phyloP scores from a whole-genome alignment of 2,113 vertebrate species.

The Crotophaga sulcirostris region DNA sequence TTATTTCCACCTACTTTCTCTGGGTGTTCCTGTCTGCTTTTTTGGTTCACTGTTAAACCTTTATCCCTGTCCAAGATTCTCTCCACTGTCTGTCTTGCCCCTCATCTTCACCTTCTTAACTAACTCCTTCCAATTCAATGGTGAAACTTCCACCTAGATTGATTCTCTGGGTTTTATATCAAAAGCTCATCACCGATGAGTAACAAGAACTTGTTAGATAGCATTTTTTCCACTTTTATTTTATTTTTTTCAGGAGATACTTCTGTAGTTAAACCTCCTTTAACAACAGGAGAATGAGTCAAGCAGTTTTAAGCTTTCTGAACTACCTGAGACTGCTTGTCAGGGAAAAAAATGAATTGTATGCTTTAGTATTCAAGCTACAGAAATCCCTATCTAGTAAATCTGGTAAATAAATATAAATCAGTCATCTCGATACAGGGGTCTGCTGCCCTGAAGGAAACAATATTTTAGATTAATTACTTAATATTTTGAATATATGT shows the following conservation, averaged over 20 bases:
- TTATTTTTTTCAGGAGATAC: not conserved
- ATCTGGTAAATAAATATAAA: not conserved
- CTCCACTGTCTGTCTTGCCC: not conserved
- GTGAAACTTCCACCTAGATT: not conserved
- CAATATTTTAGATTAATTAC: not conserved
- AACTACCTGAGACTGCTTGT: not conserved
- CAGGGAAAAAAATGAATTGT: not conserved
- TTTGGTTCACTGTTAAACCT: not conserved
- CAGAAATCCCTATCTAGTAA: not conserved
- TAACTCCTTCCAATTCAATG: not conserved
- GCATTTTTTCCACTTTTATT: not conserved
- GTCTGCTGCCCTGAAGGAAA: not conserved
- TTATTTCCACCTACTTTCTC: not conserved
- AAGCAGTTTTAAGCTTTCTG: not conserved
- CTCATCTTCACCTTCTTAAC: not conserved
- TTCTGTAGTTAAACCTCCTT: not conserved
- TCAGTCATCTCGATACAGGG: not conserved
- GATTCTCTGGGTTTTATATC: not conserved
- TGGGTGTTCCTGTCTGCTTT: not conserved
- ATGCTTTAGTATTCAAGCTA: not conserved
- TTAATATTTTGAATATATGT: not conserved
- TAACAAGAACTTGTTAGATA: not conserved
- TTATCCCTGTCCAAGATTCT: not conserved
- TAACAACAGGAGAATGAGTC: not conserved
- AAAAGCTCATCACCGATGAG: not conserved